Conservation (phyloP, 2,797 vertebrate species). For the Lates japonicus region DNA sequence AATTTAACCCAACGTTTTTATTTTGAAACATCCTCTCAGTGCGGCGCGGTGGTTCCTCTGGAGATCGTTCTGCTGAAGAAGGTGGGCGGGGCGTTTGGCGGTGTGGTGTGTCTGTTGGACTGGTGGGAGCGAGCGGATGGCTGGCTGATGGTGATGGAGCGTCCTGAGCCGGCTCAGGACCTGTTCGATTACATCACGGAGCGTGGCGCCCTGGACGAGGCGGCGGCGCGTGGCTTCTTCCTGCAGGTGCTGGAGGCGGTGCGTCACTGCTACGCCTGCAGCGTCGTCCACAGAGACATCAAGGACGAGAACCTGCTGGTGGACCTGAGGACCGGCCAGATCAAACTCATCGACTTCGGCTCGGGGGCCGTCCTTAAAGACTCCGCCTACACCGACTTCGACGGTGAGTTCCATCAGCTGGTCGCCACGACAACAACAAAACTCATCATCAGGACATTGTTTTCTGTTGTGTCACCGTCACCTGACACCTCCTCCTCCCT, state of each 20-base stretch:
- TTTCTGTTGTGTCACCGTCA: too few relatives aligned
- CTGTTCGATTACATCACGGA: conserved; percentile 96
- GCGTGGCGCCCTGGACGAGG: conserved; percentile 92
- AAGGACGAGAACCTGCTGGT: conserved; percentile 96
- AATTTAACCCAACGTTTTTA: too few relatives aligned
- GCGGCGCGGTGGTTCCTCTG: conserved; percentile 89
- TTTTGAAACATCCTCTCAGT: conserved; percentile 7
- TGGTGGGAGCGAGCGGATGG: conserved; percentile 93
- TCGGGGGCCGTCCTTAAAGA: conserved; percentile 95
- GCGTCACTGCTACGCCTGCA: conserved; percentile 92
- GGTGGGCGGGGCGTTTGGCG: conserved; percentile 90
- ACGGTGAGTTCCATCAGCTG: conserved; percentile 82
- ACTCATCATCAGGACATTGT: background rate
- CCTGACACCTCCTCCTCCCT: background rate
- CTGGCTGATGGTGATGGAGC: conserved; percentile 93
- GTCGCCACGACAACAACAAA: background rate
- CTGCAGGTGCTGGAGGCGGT: conserved; percentile 93
- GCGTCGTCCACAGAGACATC: conserved; percentile 94
- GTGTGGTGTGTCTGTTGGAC: conserved; percentile 92
- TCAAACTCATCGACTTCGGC: conserved; percentile 96
- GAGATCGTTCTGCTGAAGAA: conserved; percentile 95
- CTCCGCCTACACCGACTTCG: conserved; percentile 94
- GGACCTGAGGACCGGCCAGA: conserved; percentile 90
- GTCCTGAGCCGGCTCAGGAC: conserved; percentile 92
- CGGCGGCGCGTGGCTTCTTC: conserved; percentile 91